Base-by-base conservation (phyloP, 2,797 vertebrate species). In the Tragopan temminckii region DNA sequence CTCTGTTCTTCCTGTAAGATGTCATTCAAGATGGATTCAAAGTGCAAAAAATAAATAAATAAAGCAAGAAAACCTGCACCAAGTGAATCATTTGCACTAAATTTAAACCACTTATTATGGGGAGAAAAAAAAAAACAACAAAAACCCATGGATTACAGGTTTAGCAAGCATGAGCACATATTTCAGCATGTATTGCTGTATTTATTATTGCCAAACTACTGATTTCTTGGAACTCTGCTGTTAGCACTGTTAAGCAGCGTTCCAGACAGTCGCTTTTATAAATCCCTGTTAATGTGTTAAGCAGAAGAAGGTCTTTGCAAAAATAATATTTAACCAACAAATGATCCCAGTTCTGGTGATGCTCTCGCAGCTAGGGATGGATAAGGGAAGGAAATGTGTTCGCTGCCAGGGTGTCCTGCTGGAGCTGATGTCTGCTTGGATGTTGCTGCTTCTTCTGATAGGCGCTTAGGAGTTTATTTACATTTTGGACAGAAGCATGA, bases 141-240 rank as follows among this genome's bases (percentile, higher is more conserved):
- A 45, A 72, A 43, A 19, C 42, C 80, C 80, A 85, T 0, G 24
- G 94, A 62, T 93, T 89, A 83, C 89, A 88, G 87, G 94, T 96
- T 96, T 88, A 94, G 89, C 79, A 57, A 61, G 95, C 4, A 0
- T 64, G 95, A 93, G 85, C 87, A 40, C 86, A 59, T 88, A 94
- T 75, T 93, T 90, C 87, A 80, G 68, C 5, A 0, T 48, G 45
- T 40, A 43, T 38, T 83, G 87, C 92, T 80, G 46, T 31, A 67
- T 91, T 80, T 85, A 66, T 58, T 66, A 53, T 89, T 91, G 92
- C 95, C 91, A 91, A 92, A 91, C 66, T 88, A 78, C 58, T 48
- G 64, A 92, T 87, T 96, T 95, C 89, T 96, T 91, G 89, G 94
- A 91, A 93, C 93, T 94, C 61, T 71, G 84, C 90, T 92, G 19